Evolutionary conservation across 1,140 invertebrate species (phyloP).

Genomic region (Gryon sp.): DNA sequence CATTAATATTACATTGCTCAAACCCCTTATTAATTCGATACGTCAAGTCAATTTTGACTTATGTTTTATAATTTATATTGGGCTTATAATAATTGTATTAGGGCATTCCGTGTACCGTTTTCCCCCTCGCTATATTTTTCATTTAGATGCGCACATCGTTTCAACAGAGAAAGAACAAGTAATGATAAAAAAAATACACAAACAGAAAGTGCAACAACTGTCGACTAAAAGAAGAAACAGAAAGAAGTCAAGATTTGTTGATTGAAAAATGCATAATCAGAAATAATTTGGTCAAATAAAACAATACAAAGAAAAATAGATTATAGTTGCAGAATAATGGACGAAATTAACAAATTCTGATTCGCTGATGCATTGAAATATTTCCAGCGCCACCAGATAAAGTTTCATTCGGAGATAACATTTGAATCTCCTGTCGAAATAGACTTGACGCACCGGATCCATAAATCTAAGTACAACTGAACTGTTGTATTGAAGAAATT

Average conservation of each 20-base stretch:
- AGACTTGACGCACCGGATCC: conserved; percentile 54
- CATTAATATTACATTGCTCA: conserved; percentile 6
- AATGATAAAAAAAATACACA: too few relatives aligned
- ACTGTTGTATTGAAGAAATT: conserved; percentile 27
- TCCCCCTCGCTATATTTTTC: too few relatives aligned
- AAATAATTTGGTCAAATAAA: too few relatives aligned
- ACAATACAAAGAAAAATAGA: background rate
- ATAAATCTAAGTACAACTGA: conserved; percentile 33
- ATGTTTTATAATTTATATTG: too few relatives aligned
- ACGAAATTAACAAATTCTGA: background rate
- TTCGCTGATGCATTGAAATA: background rate
- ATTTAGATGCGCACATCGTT: too few relatives aligned
- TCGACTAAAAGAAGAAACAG: too few relatives aligned
- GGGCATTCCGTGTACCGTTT: too few relatives aligned
- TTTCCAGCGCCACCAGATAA: conserved; percentile 18
- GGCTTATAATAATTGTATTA: too few relatives aligned
- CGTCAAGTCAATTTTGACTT: conserved; percentile 57
- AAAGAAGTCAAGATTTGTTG: too few relatives aligned
- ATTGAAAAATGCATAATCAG: too few relatives aligned
- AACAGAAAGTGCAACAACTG: too few relatives aligned
- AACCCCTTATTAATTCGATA: conserved; percentile 27
- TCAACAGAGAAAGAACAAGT: too few relatives aligned
- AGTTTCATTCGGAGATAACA: background rate
- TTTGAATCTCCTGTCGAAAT: conserved; percentile 35
- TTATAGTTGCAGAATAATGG: background rate